Evolutionary conservation across 1,140 invertebrate genomes (phyloP), one percentile per base, ranked within the genome.

Genomic region (Zophobas morio): DNA sequence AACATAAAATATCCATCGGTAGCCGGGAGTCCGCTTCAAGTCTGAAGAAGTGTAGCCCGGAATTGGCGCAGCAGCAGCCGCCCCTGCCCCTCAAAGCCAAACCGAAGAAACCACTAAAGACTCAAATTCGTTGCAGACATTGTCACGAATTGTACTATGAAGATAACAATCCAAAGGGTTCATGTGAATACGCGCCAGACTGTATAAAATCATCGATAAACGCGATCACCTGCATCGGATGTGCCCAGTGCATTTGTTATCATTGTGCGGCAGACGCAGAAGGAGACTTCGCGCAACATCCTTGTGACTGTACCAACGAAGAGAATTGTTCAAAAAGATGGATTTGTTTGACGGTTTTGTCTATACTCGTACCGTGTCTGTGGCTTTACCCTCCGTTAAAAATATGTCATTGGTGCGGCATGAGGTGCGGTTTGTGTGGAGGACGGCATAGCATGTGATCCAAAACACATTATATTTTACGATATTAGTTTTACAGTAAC

Each of bases 211-310:
- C 92, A 33, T 93, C 94, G 81, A 95, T 98, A 78, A 93, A 96
- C 83, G 90, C 89, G 75, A 90, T 96, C 37, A 93, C 95, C 32
- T 97, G 96, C 85, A 92, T 98, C 76, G 91, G 92, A 8, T 95
- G 94, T 84, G 85, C 87, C 20, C 91, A 94, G 85, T 95, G 95
- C 82, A 93, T 98, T 90, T 89, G 97, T 80, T 98, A 98, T 88
- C 96, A 98, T 88, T 98, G 96, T 85, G 94, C 96, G 90, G 92
- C 94, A 49, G 96, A 97, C 86, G 89, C 92, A 1, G 95, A 96
- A 84, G 91, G 92, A n/a, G 93, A 94, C 75, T 93, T 93, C 86
- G 90, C 90, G 32, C 90, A 91, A 81, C 94, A 95, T 86, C 95
- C 95, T 32, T 97, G 95, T 89, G 91, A 92, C 39, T 94, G 93